phyloP scores from a whole-genome alignment of 1,140 invertebrate species.

The Drosophila malerkotliana region DNA sequence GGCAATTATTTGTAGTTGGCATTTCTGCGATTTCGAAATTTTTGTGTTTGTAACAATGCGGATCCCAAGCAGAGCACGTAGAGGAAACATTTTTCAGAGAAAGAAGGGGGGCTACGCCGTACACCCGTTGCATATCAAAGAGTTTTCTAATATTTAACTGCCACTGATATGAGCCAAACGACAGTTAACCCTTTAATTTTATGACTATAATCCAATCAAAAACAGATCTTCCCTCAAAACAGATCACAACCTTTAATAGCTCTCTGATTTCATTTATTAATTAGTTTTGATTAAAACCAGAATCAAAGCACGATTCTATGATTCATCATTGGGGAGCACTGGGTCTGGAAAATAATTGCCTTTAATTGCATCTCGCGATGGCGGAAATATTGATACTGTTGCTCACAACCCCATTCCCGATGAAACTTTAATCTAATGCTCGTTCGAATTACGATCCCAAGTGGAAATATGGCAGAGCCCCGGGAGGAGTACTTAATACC shows the following conservation, averaged over 20 bases:
- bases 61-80: constrained; percentile 62
- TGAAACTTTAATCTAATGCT: constrained; percentile 18
- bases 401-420: constrained; percentile 27
- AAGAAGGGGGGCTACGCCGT: constrained; percentile 1
- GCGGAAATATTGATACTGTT: constrained; percentile 49
- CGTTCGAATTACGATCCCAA: constrained; percentile 26
- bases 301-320: constrained; percentile 31
- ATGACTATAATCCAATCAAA: neutral
- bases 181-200: neutral
- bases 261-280: constrained; percentile 6
- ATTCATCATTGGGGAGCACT: constrained; percentile 17
- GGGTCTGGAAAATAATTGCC: constrained; percentile 14
- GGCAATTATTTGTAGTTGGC: constrained; percentile 59
- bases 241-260: neutral
- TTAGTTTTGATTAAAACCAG: neutral
- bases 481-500: constrained; percentile 39
- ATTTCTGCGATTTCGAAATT: constrained; percentile 74
- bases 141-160: constrained; percentile 60
- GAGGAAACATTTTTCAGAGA: constrained; percentile 8
- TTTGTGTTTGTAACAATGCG: constrained; percentile 38
- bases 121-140: constrained; percentile 64
- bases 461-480: constrained; percentile 33
- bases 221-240: neutral
- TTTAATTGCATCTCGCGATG: constrained; percentile 22
- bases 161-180: constrained; percentile 3